A percentile compares a stretch with the other conserved stretches of the same genome.
Conservation (phyloP, 2,113 vertebrate genomes). For the Paratilapia polleni region DNA sequence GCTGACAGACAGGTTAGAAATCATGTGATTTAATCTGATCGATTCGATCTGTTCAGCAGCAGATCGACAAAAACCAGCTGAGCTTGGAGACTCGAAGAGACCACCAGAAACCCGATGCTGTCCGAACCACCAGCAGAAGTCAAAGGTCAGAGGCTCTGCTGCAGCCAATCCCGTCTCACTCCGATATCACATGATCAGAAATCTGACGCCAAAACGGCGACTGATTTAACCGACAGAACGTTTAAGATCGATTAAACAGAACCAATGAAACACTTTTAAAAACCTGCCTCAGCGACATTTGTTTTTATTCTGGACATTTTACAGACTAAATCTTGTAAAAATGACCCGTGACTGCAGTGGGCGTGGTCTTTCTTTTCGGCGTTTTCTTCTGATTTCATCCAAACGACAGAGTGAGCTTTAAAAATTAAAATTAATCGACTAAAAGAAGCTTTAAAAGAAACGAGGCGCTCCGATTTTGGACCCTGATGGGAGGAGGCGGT, state of each 20-base stretch:
- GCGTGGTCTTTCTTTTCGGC: not conserved
- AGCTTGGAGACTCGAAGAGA: too few species aligned
- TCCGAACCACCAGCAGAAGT: not conserved
- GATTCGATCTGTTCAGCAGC: too few species aligned
- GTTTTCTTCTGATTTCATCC: not conserved
- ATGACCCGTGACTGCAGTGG: not conserved
- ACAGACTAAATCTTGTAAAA: not conserved
- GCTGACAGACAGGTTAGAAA: too few species aligned
- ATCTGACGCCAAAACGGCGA: not conserved
- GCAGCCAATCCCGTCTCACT: not conserved
- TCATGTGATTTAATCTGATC: too few species aligned
- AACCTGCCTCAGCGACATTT: not conserved
- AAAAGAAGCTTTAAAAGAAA: not conserved
- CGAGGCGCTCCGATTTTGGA: not conserved
- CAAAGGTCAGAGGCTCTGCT: not conserved
- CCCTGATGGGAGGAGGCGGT: not conserved
- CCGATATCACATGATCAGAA: not conserved
- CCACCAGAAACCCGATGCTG: too few species aligned
- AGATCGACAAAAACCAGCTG: too few species aligned
- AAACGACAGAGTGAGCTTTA: not conserved
- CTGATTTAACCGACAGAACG: not conserved
- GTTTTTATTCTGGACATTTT: not conserved
- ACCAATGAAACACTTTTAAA: not conserved
- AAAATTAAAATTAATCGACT: not conserved
- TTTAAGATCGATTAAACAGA: too few species aligned